Evolutionary conservation across 2,113 vertebrate genomes (phyloP).

Genomic region (Mobula birostris): DNA sequence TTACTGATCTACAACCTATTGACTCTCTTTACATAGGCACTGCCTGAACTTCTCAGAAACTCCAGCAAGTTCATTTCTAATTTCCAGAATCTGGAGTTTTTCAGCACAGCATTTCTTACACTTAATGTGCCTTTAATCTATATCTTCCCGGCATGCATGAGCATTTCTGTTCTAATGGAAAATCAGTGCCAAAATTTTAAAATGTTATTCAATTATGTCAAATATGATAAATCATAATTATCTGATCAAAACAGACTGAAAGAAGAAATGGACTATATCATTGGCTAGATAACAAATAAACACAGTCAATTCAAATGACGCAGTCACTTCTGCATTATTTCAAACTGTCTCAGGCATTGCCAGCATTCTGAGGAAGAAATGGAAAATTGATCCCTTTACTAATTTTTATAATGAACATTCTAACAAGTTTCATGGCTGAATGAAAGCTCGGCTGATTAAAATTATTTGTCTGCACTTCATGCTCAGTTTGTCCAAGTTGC

Average conservation of each 20-base stretch:
- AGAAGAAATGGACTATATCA: not conserved
- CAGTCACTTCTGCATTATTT: too few species aligned
- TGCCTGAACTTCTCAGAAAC: too few species aligned
- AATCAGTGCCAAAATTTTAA: not conserved
- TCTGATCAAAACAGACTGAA: not conserved
- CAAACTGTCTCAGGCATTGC: not conserved
- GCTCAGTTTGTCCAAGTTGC: not conserved
- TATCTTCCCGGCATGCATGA: not conserved
- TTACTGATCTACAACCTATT: too few species aligned
- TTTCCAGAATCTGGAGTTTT: too few species aligned
- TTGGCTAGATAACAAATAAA: not conserved
- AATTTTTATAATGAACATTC: not conserved
- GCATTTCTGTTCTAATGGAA: not conserved
- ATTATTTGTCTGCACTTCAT: not conserved
- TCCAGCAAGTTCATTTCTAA: too few species aligned
- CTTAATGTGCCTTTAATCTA: not conserved
- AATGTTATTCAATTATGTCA: not conserved
- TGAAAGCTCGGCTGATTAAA: not conserved
- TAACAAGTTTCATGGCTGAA: not conserved
- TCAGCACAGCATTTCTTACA: not conserved
- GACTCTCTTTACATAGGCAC: too few species aligned
- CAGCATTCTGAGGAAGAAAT: not conserved
- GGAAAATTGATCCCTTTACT: conserved; percentile 29
- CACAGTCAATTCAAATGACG: not conserved
- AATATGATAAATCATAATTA: not conserved